Conservation (phyloP, 64 coral and sea anemone genomes). For the Pocillopora verrucosa region DNA sequence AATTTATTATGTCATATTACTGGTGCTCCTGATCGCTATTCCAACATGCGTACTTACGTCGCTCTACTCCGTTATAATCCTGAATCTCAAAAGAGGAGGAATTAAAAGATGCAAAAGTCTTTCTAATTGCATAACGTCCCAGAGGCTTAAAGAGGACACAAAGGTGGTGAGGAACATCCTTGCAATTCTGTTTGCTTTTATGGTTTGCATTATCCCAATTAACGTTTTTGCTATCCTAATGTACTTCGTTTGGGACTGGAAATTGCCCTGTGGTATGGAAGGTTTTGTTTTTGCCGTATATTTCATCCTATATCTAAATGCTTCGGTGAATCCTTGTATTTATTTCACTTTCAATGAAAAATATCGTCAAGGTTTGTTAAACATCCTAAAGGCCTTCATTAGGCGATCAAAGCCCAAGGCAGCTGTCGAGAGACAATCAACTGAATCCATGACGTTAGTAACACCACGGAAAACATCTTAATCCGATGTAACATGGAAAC, state of each 20-base stretch:
- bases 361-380: neutral
- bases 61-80: slow-evolving; percentile 36
- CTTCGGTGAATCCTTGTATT: neutral
- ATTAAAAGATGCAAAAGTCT: neutral
- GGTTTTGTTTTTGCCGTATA: neutral
- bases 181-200: neutral
- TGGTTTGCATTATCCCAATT: neutral
- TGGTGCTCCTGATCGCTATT: neutral
- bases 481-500: no score
- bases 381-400: neutral
- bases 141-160: neutral
- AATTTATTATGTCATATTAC: slow-evolving; percentile 11
- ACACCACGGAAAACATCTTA: no score
- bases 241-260: neutral
- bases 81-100: slow-evolving; percentile 14
- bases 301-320: neutral
- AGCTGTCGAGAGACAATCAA: no score
- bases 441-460: no score
- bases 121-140: neutral
- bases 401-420: no score
- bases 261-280: neutral
- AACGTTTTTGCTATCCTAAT: neutral
- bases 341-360: neutral
- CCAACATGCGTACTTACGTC: slow-evolving; percentile 13
- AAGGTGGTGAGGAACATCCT: neutral